Conservation (phyloP, 2,113 vertebrate genomes). For the Malurus alboscapulatus region DNA sequence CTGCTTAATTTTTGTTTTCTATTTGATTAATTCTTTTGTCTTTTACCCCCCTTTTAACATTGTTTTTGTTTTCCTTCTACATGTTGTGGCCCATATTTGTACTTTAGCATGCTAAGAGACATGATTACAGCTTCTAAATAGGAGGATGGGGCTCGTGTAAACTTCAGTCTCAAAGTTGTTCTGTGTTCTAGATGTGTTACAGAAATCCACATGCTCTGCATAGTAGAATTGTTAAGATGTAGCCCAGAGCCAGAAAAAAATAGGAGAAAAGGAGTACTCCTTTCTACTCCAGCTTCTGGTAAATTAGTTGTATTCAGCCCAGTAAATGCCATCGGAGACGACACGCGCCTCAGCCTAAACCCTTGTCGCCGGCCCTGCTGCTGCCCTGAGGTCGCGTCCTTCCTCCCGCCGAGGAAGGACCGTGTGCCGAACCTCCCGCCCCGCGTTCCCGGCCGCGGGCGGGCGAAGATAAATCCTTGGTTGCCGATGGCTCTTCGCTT, state of each 20-base stretch:
- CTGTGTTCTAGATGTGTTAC: not conserved
- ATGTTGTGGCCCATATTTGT: not conserved
- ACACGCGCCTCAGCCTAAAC: not conserved
- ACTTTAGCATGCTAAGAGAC: not conserved
- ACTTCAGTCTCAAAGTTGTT: not conserved
- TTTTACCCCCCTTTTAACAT: not conserved
- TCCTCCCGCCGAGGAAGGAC: too few species aligned
- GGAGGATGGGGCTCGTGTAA: not conserved
- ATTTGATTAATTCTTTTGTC: not conserved
- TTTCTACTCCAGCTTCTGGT: not conserved
- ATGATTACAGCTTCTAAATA: not conserved
- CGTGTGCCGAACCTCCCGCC: rapidly evolving
- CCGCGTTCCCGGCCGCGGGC: not conserved
- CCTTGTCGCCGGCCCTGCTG: too few species aligned
- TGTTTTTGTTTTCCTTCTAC: not conserved
- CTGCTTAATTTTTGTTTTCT: not conserved
- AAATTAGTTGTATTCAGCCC: not conserved
- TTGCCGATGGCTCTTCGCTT: rapidly evolving
- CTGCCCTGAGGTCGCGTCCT: not conserved
- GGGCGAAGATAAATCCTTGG: rapidly evolving
- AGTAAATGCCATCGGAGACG: not conserved
- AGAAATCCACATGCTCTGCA: not conserved
- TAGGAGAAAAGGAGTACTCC: not conserved
- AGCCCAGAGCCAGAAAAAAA: not conserved
- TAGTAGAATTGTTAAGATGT: not conserved